phyloP scores from a whole-genome alignment of 2,888 invertebrate species.

The Nephrotoma guestfalica region DNA sequence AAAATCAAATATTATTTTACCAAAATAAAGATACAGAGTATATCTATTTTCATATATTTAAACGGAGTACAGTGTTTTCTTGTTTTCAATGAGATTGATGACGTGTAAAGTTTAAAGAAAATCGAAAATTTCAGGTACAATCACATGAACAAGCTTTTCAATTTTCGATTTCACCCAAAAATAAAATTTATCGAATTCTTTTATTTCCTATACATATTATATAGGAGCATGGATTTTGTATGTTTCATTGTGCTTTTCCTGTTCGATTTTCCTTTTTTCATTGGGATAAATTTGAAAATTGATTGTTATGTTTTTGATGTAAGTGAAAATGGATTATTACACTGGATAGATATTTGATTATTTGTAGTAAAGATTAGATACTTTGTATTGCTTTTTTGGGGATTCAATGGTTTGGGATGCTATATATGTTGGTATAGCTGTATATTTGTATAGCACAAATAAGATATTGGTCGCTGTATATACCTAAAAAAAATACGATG shows the following conservation, averaged over 20 bases:
- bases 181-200: not conserved
- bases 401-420: no score
- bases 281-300: not conserved
- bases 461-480: no score
- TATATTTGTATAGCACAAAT: no score
- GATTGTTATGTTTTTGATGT: not conserved
- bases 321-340: not conserved
- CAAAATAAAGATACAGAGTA: not conserved
- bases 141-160: not conserved
- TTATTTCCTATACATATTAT: not conserved
- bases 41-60: not conserved
- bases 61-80: not conserved
- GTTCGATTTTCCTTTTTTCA: not conserved
- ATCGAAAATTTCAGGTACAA: not conserved
- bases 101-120: not conserved
- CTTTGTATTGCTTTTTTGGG: not conserved
- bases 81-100: not conserved
- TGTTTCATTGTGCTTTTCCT: not conserved
- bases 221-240: not conserved
- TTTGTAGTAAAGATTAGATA: not conserved
- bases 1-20: not conserved
- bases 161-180: not conserved
- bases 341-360: not conserved
- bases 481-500: no score
- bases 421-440: no score